A percentile compares a stretch with the other conserved stretches of the same genome.
These are phyloP conservation scores for Scaptomyza polygonia DNA, from an alignment of 2,888 invertebrate genomes.

Conservation along the genomic window DNA sequence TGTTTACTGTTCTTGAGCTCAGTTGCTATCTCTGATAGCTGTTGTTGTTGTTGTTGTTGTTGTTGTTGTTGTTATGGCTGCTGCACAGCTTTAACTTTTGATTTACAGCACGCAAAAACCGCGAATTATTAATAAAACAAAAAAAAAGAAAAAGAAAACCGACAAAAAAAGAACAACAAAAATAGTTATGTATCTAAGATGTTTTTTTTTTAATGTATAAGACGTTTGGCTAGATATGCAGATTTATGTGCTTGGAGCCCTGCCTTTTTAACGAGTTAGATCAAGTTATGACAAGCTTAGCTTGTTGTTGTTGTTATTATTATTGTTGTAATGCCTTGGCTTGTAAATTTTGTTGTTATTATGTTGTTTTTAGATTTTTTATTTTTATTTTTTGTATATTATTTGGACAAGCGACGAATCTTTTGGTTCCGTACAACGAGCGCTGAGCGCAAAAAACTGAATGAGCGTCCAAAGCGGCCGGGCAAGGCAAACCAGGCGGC, in stretches of 20 bases:
- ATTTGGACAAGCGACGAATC: constrained; percentile 63
- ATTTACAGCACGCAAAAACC: constrained; percentile 57
- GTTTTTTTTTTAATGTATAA: constrained; percentile 12
- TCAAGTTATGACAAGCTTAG: constrained; percentile 57
- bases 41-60: constrained; percentile 22
- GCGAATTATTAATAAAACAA: constrained; percentile 58
- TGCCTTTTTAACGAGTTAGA: constrained; percentile 49
- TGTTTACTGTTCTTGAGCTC: constrained; percentile 71
- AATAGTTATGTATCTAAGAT: constrained; percentile 8
- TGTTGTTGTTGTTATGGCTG: constrained; percentile 15
- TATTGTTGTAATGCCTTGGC: constrained; percentile 44
- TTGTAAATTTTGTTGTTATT: constrained; percentile 35
- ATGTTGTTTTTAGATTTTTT: too few species aligned
- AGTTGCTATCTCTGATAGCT: constrained; percentile 54
- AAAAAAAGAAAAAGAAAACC: constrained; percentile 13
- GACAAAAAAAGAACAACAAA: constrained; percentile 21
- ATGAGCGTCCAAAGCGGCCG: constrained; percentile 76
- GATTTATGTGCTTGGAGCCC: constrained; percentile 43
- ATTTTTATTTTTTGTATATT: constrained; percentile 17
- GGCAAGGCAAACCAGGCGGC: constrained; percentile 78
- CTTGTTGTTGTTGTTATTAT: constrained; percentile 15
- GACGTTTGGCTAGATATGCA: constrained; percentile 41
- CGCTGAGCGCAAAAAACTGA: constrained; percentile 79
- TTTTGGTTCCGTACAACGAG: constrained; percentile 77
- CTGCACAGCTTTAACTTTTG: constrained; percentile 54